Evolutionary conservation across 2,797 vertebrate species (phyloP).

Genomic region (Craterocephalus amniculus): DNA sequence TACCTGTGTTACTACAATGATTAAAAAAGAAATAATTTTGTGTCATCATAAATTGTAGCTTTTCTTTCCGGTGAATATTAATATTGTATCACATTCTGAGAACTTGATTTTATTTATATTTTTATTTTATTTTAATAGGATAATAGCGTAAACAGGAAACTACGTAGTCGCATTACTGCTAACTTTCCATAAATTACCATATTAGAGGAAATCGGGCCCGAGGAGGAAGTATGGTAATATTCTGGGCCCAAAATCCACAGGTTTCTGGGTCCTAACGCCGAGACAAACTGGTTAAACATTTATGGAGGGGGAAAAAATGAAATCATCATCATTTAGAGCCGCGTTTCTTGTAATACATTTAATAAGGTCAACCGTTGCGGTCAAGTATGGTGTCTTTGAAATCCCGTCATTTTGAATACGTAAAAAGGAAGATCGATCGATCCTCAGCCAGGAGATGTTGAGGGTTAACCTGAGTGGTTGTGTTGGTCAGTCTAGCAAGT

Average conservation of each 20-base stretch:
- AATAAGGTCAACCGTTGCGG: not conserved
- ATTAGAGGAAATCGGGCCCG: constrained; percentile 70
- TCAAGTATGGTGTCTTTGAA: not conserved
- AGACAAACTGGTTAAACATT: not conserved
- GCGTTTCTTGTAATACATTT: no score
- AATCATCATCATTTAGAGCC: not conserved
- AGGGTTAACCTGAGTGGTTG: no score
- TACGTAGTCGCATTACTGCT: constrained; percentile 10
- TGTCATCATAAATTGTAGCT: not conserved
- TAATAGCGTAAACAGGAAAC: constrained; percentile 54
- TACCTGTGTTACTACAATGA: not conserved
- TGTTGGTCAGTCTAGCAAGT: no score
- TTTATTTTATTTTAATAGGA: constrained; percentile 62
- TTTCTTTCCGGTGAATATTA: no score
- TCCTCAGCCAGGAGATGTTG: no score
- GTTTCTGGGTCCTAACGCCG: constrained; percentile 76
- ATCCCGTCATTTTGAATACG: not conserved
- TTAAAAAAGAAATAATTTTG: not conserved
- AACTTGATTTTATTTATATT: no score
- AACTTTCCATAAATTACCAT: constrained; percentile 51
- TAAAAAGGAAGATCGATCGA: no score
- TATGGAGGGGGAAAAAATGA: not conserved
- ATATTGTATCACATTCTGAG: no score
- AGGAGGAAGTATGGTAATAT: constrained; percentile 80
- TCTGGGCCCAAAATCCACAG: constrained; percentile 28